phyloP scores from a whole-genome alignment of 2,113 vertebrate genomes.

The Illadopsis cleaveri region DNA sequence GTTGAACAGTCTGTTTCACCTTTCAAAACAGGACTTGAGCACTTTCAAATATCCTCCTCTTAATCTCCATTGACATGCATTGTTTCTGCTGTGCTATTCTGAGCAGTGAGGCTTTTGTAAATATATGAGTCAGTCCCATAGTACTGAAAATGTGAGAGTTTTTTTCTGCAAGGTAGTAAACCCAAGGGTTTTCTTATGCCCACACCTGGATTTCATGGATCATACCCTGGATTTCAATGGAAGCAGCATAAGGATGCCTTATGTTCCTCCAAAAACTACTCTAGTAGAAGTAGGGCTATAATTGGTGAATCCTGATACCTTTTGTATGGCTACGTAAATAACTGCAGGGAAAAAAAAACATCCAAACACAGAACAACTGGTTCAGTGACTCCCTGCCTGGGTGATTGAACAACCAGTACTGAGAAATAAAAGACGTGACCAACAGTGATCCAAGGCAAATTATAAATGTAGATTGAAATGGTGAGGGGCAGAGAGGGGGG shows the following conservation, averaged over 20 bases:
- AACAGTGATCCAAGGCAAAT: neutral
- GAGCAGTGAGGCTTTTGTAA: neutral
- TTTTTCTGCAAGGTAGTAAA: neutral
- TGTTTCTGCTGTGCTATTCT: neutral
- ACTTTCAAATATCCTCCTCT: neutral
- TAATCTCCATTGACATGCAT: neutral
- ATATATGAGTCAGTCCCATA: neutral
- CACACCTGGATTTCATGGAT: neutral
- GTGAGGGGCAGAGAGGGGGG: too few relatives aligned
- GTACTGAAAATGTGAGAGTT: neutral
- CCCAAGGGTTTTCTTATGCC: neutral
- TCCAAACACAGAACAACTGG: neutral
- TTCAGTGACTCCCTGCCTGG: neutral
- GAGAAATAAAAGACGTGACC: neutral
- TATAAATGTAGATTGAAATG: neutral
- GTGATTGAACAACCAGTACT: neutral
- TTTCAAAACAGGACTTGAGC: neutral
- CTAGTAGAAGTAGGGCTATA: neutral
- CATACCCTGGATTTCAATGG: neutral
- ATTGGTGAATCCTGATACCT: neutral
- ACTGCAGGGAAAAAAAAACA: neutral
- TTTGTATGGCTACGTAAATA: neutral
- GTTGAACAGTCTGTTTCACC: neutral
- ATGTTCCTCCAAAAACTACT: neutral
- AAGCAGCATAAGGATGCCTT: neutral